Evolutionary conservation across 2,113 vertebrate species (phyloP).

Genomic region (Sapayoa aenigma): DNA sequence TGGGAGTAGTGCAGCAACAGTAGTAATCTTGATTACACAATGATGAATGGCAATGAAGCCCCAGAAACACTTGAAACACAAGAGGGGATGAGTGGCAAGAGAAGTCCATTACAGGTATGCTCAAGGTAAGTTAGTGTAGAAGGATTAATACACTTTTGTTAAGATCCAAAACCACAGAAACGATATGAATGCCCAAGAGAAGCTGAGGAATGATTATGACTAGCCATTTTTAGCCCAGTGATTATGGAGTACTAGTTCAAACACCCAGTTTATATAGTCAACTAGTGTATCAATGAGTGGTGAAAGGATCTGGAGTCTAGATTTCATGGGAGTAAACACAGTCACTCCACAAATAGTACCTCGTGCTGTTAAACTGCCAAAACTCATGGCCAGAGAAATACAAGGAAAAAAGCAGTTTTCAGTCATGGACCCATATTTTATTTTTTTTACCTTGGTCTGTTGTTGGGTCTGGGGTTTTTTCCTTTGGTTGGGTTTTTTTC

Average conservation of each 20-base stretch:
- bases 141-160: neutral
- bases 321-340: neutral
- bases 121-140: neutral
- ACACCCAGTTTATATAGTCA: neutral
- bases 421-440: neutral
- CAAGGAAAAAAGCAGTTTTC: neutral
- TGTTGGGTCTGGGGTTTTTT: fast-evolving
- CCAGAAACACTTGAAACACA: neutral
- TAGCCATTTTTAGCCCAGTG: neutral
- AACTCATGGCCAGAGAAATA: neutral
- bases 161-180: neutral
- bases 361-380: neutral
- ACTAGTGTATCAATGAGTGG: neutral
- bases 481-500: fast-evolving
- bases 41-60: neutral
- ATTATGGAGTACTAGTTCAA: neutral
- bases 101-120: neutral
- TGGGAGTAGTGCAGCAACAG: neutral
- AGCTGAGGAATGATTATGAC: neutral
- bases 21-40: neutral
- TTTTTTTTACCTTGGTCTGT: neutral
- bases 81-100: neutral
- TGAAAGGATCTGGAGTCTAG: neutral
- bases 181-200: neutral
- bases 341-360: neutral